Evolutionary conservation across 2,113 vertebrate species (phyloP), one percentile per base, ranked within the genome.

Genomic region (Paradoxurus hermaphroditus): DNA sequence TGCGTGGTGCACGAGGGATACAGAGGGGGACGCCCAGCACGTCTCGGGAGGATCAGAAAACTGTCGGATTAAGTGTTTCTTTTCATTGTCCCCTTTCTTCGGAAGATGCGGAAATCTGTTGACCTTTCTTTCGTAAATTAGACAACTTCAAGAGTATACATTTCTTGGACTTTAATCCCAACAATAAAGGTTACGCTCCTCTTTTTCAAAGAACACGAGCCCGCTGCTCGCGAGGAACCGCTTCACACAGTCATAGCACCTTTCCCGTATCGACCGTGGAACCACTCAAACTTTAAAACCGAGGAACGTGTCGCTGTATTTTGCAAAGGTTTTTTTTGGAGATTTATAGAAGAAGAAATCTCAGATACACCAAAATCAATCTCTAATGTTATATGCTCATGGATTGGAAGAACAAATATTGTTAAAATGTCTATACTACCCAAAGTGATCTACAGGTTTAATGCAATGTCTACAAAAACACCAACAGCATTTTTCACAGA

Each of bases 1-100:
- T 19, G n/a, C 29, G 4, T 0, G 3, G 25, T 12, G 1, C 23
- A 0, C 46, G 5, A 7, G 31, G 68, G 4, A 62, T 2, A 5
- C 51, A 31, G 73, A 19, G 29, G 10, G 0, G 4, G 39, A 34
- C 72, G 2, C 4, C 6, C 39, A 4, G 19, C 23, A 4, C 4
- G 19, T 25, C 34, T 34, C 16, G 19, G 41, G 18, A 49, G 51
- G 31, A 34, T 31, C 27, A 41, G 59, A 49, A n/a, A 23, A 41
- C n/a, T 21, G 15, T 1, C 15, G 23, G 27, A 19, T 8, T 19
- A 11, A 29, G 13, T 4, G 34, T n/a, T 44, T 59, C 65, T 41
- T 34, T 46, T 11, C 0, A 7, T 25, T 3, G n/a, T 29, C 36
- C 13, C 19, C 36, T 56, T 86, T n/a, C 46, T 46, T 56, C 65